phyloP scores from a whole-genome alignment of 2,888 invertebrate species.

The Aphidoletes aphidimyza region DNA sequence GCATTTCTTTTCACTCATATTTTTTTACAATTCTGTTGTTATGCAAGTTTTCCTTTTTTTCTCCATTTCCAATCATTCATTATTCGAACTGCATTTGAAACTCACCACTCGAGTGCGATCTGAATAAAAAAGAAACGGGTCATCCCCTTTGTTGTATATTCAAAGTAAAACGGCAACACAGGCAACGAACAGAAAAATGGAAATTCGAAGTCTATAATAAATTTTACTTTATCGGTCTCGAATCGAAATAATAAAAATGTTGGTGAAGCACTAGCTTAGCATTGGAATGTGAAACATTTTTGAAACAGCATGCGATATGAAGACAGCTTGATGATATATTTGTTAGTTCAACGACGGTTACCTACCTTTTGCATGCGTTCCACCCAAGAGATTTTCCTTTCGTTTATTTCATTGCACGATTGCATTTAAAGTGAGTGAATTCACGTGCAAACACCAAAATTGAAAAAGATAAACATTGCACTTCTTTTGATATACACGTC shows the following conservation, averaged over 20 bases:
- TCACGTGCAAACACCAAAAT: slow-evolving; percentile 4
- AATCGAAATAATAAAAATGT: slow-evolving; percentile 9
- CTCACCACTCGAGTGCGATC: background rate
- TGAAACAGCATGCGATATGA: background rate
- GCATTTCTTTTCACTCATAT: background rate
- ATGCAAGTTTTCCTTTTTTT: background rate
- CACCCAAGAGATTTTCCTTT: background rate
- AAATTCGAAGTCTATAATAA: slow-evolving; percentile 46
- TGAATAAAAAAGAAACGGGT: background rate
- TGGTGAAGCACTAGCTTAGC: background rate
- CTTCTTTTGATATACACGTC: background rate
- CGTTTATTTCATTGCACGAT: background rate
- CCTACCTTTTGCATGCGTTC: slow-evolving; percentile 40
- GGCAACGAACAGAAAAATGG: background rate
- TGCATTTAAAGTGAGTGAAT: background rate
- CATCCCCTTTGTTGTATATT: too few species aligned
- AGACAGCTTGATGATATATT: slow-evolving; percentile 3
- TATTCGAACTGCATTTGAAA: background rate
- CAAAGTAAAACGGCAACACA: too few species aligned
- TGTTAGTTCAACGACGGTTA: background rate
- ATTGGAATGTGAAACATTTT: background rate
- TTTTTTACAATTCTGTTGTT: background rate
- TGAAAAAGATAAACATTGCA: background rate
- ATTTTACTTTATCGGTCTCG: slow-evolving; percentile 3
- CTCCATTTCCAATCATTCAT: background rate